phyloP scores from a whole-genome alignment of 2,113 vertebrate genomes.

The Passer montanus region DNA sequence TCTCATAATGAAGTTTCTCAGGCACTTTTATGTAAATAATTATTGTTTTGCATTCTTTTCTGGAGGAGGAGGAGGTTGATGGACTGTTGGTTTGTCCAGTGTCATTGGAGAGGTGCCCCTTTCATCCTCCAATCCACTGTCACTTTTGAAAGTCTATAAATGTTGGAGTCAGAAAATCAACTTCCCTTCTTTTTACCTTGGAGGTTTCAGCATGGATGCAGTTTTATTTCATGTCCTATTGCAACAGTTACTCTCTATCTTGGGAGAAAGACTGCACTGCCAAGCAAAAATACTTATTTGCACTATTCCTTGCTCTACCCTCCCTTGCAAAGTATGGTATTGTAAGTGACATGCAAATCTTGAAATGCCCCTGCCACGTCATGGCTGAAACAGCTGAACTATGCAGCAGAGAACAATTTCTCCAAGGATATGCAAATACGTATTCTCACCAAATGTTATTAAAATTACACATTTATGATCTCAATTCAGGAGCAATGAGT shows the following conservation, averaged over 20 bases:
- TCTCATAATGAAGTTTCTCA: not conserved
- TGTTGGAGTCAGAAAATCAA: not conserved
- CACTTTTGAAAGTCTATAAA: not conserved
- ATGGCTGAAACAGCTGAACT: not conserved
- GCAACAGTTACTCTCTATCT: not conserved
- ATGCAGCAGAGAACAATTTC: not conserved
- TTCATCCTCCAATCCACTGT: not conserved
- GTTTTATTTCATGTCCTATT: not conserved
- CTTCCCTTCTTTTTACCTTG: not conserved
- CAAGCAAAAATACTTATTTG: not conserved
- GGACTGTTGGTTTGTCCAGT: not conserved
- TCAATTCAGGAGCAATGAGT: constrained; percentile 44
- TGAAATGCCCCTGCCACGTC: not conserved
- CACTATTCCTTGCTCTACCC: not conserved
- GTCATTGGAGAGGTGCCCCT: not conserved
- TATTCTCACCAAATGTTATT: not conserved
- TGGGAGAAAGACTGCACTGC: not conserved
- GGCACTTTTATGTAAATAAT: not conserved
- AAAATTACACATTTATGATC: constrained; percentile 44
- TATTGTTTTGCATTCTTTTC: not conserved
- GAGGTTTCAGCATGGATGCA: not conserved
- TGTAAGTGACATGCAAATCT: not conserved
- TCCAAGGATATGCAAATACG: constrained; percentile 16
- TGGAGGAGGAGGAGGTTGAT: not conserved
- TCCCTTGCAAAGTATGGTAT: not conserved